phyloP scores from a whole-genome alignment of 2,113 vertebrate species.

The Tragelaphus scriptus region DNA sequence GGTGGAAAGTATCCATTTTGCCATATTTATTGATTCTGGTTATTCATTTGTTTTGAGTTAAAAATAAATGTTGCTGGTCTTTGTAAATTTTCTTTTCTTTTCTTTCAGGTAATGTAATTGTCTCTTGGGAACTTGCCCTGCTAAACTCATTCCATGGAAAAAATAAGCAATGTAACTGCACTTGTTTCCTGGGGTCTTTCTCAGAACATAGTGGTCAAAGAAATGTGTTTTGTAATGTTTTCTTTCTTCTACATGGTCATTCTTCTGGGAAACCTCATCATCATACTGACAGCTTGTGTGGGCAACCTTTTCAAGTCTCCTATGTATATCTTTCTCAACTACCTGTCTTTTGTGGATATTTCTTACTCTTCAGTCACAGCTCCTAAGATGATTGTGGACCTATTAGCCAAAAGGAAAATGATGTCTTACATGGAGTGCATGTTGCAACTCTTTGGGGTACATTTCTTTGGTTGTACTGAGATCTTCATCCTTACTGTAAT shows the following conservation, averaged over 20 bases:
- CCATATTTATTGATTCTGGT: too few relatives aligned
- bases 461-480: conserved; percentile 56
- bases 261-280: conserved; percentile 53
- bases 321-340: conserved; percentile 61
- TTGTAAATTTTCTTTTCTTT: neutral
- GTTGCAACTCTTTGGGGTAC: conserved; percentile 41
- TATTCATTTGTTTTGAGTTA: too few relatives aligned
- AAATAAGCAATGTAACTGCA: conserved; percentile 33
- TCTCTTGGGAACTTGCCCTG: neutral
- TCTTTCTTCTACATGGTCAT: conserved; percentile 37
- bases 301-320: neutral
- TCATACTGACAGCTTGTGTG: conserved; percentile 31
- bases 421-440: conserved; percentile 54
- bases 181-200: conserved; percentile 48
- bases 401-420: conserved; percentile 9
- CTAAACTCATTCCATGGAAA: neutral
- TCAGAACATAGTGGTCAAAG: conserved; percentile 15
- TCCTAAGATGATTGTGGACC: conserved; percentile 49
- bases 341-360: conserved; percentile 60
- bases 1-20: too few relatives aligned
- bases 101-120: neutral
- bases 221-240: conserved; percentile 33
- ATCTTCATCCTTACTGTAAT: conserved; percentile 53
- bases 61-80: neutral
- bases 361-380: conserved; percentile 51